Conservation (phyloP, 2,888 invertebrate genomes). For the Laothoe populi region DNA sequence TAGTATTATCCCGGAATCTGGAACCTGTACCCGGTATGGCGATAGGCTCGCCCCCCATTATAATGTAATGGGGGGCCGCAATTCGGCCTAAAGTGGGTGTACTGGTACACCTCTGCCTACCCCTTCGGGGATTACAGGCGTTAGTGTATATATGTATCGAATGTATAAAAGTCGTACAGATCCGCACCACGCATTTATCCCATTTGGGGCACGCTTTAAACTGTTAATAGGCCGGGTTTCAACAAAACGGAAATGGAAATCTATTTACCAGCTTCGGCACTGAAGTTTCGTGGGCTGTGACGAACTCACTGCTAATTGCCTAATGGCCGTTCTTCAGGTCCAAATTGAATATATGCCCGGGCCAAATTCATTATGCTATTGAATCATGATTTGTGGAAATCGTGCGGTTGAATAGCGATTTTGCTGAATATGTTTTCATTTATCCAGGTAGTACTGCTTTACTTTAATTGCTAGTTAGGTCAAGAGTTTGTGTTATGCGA, state of each 20-base stretch:
- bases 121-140: too few relatives aligned
- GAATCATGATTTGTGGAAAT: not conserved
- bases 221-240: not conserved
- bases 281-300: conserved; percentile 21
- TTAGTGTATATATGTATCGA: too few relatives aligned
- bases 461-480: not conserved
- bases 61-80: too few relatives aligned
- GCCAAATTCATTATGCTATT: conserved; percentile 2
- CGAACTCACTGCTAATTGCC: conserved; percentile 25
- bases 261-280: conserved; percentile 13
- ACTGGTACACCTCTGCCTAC: too few relatives aligned
- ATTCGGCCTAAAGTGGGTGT: too few relatives aligned
- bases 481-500: not conserved
- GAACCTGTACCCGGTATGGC: too few relatives aligned
- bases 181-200: not conserved
- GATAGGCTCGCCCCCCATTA: too few relatives aligned
- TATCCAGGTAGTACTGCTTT: not conserved
- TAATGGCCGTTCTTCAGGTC: conserved; percentile 17
- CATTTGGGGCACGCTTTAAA: conserved; percentile 7
- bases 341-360: conserved; percentile 8
- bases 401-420: not conserved
- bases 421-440: not conserved
- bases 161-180: not conserved
- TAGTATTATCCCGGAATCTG: too few relatives aligned
- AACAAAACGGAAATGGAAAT: conserved; percentile 12